phyloP scores from a whole-genome alignment of 1,140 invertebrate genomes.

The Saccostrea echinata region DNA sequence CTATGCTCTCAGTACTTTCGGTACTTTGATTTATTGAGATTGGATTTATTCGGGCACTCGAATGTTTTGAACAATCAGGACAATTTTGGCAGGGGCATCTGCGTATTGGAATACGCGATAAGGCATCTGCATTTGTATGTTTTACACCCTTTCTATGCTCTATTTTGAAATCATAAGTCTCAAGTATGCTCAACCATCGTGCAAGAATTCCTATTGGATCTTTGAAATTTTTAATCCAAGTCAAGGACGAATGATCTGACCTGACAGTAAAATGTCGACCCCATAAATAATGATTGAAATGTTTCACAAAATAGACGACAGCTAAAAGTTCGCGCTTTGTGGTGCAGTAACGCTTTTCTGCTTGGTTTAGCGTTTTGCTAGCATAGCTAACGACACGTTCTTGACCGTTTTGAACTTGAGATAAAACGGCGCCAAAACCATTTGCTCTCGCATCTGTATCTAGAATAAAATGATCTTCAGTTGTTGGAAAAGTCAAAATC shows the following conservation, averaged over 20 bases:
- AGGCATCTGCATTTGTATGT: conserved; percentile 66
- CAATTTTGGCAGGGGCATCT: conserved; percentile 35
- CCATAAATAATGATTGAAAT: conserved; percentile 59
- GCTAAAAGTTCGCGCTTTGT: conserved; percentile 62
- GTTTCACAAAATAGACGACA: conserved; percentile 43
- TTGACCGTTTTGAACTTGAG: conserved; percentile 62
- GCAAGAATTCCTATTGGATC: conserved; percentile 57
- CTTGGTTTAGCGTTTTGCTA: conserved; percentile 53
- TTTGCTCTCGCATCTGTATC: conserved; percentile 69
- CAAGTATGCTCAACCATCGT: conserved; percentile 66
- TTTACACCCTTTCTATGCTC: conserved; percentile 58
- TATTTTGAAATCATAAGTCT: conserved; percentile 64
- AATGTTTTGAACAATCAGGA: background rate
- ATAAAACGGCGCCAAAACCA: conserved; percentile 68
- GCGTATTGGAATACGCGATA: conserved; percentile 53
- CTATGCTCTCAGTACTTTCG: too few relatives aligned
- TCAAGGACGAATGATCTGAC: conserved; percentile 62
- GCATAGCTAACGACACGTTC: conserved; percentile 62
- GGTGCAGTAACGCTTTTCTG: conserved; percentile 80
- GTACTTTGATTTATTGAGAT: too few relatives aligned
- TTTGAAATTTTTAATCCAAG: conserved; percentile 54
- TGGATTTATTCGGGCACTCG: too few relatives aligned
- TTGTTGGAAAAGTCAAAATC: conserved; percentile 44
- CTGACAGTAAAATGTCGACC: conserved; percentile 56
- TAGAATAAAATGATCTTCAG: conserved; percentile 55